Base-by-base conservation (phyloP, 1,140 invertebrate species). In the Euschistus heros region DNA sequence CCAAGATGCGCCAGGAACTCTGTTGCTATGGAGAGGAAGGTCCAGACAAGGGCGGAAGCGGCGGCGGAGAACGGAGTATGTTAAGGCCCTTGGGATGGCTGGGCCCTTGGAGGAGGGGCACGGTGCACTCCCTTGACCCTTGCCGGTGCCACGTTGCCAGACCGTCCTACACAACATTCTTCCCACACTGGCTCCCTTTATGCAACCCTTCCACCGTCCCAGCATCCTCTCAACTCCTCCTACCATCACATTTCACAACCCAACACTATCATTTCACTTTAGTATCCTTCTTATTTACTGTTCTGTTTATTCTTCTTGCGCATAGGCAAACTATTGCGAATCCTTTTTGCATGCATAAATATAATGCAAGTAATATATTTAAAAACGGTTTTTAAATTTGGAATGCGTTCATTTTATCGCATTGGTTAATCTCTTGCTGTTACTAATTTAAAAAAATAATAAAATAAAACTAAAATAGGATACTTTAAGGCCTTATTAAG, bases 51-150 rank as follows among this genome's bases (percentile, higher is more conserved):
- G 33, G 47, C 27, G 46, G 15, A 47, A 30, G 46, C 18, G 44
- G 50, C 62, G 62, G 61, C 62, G 67, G 64, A 64, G 54, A 65
- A 66, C 68, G 67, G 68, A 66, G 63, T 14, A 42, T 54, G 62
- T 63, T 62, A 67, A 62, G 61, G 47, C 27, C 37, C 47, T 20
- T 33, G 62, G 62, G 18, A 60, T 22, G 8, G 55, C 18, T 44
- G 64, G 44, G 37, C 33, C 33, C 33, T 37, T 37, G 54, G 57
- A 47, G 47, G 33, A 24, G 61, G 44, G 62, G 65, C 47, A 50
- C 47, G n/a, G 47, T 50, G 47, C 47, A 50, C 47, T 50, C 47
- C 47, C 47, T 50, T 50, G 47, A 50, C 47, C 47, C 47, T 50
- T 50, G n/a, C 47, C 47, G 47, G 47, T 20, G n/a, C 47, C n/a